Percentiles rank a stretch among this genome's conserved stretches.
phyloP scores from a whole-genome alignment of 2,888 invertebrate genomes.

The Aplocera efformata region DNA sequence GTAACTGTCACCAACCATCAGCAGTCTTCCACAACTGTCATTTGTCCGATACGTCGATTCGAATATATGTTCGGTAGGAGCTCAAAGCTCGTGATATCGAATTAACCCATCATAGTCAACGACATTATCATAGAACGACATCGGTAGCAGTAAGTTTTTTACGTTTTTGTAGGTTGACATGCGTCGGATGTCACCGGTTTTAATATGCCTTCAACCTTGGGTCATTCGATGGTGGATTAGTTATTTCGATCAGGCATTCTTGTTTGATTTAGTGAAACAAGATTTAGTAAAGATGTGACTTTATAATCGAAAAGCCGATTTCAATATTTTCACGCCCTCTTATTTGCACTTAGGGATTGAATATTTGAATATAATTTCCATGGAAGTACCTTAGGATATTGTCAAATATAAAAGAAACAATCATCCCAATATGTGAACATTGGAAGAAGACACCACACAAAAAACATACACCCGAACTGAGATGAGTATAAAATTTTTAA shows the following conservation, averaged over 20 bases:
- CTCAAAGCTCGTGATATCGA: slow-evolving; percentile 59
- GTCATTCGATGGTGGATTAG: neutral
- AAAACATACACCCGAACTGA: too few relatives aligned
- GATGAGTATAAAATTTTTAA: too few relatives aligned
- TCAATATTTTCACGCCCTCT: too few relatives aligned
- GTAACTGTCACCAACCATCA: slow-evolving; percentile 25
- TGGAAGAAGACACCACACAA: too few relatives aligned
- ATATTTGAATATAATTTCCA: too few relatives aligned
- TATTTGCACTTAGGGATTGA: too few relatives aligned
- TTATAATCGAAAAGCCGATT: too few relatives aligned
- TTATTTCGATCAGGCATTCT: neutral
- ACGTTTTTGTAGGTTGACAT: slow-evolving; percentile 45
- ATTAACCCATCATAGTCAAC: slow-evolving; percentile 63
- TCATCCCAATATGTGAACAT: too few relatives aligned
- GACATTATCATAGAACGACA: slow-evolving; percentile 61
- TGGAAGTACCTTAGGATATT: too few relatives aligned
- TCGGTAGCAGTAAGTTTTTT: slow-evolving; percentile 59
- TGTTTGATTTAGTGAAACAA: too few relatives aligned
- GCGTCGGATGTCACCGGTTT: slow-evolving; percentile 37
- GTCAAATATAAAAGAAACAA: too few relatives aligned
- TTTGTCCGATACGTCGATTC: slow-evolving; percentile 51
- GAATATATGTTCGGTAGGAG: slow-evolving; percentile 49
- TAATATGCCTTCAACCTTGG: slow-evolving; percentile 25
- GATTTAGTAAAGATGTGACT: too few relatives aligned
- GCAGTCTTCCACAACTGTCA: slow-evolving; percentile 30